Evolutionary conservation across 2,888 invertebrate species (phyloP).

Genomic region (Rhodophaea formosa): DNA sequence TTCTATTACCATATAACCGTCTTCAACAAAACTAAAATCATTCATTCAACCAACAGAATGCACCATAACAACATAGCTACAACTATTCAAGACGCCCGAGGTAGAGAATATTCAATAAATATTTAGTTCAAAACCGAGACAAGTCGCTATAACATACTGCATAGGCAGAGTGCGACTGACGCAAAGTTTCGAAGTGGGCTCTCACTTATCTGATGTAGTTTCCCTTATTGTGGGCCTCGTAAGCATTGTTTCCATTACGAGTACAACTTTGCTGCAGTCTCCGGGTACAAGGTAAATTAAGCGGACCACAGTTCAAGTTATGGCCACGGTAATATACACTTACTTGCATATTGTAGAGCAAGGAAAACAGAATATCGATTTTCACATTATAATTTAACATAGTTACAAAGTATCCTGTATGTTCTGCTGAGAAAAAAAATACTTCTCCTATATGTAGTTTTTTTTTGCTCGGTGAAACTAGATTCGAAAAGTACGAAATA

Average conservation of each 20-base stretch:
- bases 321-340: neutral
- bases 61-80: neutral
- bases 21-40: too few species aligned
- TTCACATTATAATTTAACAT: too few species aligned
- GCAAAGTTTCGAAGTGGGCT: conserved; percentile 53
- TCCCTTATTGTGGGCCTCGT: conserved; percentile 47
- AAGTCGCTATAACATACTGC: neutral
- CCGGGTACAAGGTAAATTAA: conserved; percentile 8
- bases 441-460: too few species aligned
- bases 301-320: conserved; percentile 2
- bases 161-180: conserved; percentile 22
- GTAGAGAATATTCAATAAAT: conserved; percentile 6
- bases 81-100: neutral
- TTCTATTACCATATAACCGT: too few species aligned
- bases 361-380: too few species aligned
- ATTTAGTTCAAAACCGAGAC: neutral
- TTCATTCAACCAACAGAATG: too few species aligned
- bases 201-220: conserved; percentile 57
- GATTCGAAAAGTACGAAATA: too few species aligned
- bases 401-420: too few species aligned
- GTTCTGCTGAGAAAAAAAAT: too few species aligned
- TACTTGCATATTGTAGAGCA: too few species aligned
- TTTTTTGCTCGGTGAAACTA: too few species aligned
- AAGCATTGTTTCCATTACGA: conserved; percentile 48
- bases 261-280: conserved; percentile 21